phyloP scores from a whole-genome alignment of 2,797 vertebrate genomes.

The Coregonus suidteri region DNA sequence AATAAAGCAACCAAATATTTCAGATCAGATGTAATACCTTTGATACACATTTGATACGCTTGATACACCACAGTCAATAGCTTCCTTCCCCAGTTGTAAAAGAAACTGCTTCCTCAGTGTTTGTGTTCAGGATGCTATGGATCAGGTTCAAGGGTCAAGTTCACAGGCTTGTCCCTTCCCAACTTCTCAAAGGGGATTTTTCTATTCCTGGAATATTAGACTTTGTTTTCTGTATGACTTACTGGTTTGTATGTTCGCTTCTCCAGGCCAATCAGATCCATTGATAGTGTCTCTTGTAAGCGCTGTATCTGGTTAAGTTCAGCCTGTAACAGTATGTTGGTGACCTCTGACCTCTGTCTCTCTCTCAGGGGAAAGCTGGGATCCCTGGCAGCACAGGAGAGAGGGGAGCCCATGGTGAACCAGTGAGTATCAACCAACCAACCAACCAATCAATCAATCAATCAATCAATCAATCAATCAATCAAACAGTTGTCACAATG shows the following conservation, averaged over 20 bases:
- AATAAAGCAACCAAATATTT: not conserved
- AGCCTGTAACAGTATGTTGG: not conserved
- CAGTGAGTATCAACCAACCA: conserved; percentile 79
- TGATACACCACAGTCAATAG: not conserved
- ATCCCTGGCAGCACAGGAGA: conserved; percentile 83
- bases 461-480: not conserved
- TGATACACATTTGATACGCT: not conserved
- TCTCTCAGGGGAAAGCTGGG: conserved; percentile 84
- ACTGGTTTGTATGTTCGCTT: not conserved
- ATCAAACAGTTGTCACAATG: not conserved
- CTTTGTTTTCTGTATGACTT: not conserved
- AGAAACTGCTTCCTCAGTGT: not conserved
- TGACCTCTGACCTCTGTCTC: conserved; percentile 38
- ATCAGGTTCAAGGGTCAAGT: not conserved
- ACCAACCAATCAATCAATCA: not conserved
- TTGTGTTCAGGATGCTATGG: conserved; percentile 1
- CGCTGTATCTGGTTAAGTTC: not conserved
- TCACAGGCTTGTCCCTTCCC: not conserved
- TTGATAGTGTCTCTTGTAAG: not conserved
- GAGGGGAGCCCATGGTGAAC: conserved; percentile 83
- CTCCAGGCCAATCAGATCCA: not conserved
- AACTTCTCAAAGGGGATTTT: not conserved
- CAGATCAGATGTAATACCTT: not conserved
- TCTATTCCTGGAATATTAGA: not conserved
- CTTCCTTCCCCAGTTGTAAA: not conserved